Evolutionary conservation across 2,888 invertebrate genomes (phyloP).

Genomic region (Caenorhabditis parvicauda): DNA sequence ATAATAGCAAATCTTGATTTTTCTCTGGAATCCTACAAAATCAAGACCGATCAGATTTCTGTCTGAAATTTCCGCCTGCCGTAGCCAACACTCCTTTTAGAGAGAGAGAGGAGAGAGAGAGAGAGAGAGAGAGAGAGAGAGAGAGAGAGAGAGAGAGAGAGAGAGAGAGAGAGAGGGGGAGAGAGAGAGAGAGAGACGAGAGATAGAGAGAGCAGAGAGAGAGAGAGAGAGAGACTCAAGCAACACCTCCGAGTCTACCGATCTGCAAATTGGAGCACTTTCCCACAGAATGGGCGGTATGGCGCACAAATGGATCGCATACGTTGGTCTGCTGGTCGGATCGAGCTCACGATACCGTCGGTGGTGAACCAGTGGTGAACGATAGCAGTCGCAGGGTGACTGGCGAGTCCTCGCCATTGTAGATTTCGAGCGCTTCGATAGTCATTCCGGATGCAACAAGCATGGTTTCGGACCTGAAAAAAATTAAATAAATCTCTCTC

Average conservation of each 20-base stretch:
- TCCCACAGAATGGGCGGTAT: conserved; percentile 55
- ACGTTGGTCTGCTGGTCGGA: conserved; percentile 30
- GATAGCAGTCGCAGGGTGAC: conserved; percentile 25
- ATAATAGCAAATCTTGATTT: no score
- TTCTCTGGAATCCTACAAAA: no score
- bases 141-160: no score
- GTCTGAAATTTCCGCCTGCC: background rate
- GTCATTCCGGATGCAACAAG: conserved; percentile 46
- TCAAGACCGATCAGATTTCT: background rate
- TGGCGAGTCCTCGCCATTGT: conserved; percentile 16
- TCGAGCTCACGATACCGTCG: conserved; percentile 33
- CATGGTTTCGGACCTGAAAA: conserved; percentile 19
- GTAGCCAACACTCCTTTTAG: no score
- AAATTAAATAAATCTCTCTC: conserved; percentile 1
- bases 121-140: no score
- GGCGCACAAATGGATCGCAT: conserved; percentile 54
- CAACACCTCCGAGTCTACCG: conserved; percentile 39
- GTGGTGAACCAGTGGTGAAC: conserved; percentile 36
- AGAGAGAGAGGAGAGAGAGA: no score
- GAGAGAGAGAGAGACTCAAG: conserved; percentile 1
- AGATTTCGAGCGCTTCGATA: conserved; percentile 40
- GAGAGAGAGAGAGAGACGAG: no score
- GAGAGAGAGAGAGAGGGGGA: no score
- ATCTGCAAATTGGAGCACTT: conserved; percentile 45
- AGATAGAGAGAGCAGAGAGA: no score